These are phyloP conservation scores for Ploceus nigricollis DNA, from an alignment of 2,113 vertebrate species.

Conservation along the genomic window DNA sequence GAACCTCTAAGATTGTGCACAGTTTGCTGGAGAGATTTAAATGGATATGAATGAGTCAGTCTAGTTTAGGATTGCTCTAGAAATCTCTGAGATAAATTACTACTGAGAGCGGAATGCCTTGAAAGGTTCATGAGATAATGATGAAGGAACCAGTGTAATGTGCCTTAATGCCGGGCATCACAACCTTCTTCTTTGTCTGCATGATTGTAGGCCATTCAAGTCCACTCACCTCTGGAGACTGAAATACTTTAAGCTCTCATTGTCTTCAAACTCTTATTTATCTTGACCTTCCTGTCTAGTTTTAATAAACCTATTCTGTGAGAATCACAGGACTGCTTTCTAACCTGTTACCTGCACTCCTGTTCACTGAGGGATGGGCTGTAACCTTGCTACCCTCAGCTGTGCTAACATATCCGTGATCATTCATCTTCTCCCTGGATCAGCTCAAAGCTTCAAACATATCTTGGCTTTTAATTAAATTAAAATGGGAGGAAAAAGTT, in stretches of 20 bases:
- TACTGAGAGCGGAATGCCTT: neutral
- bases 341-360: neutral
- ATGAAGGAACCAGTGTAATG: neutral
- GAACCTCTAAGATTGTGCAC: neutral
- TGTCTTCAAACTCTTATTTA: neutral
- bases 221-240: neutral
- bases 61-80: neutral
- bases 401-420: conserved; percentile 47
- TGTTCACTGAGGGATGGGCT: neutral
- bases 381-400: conserved; percentile 4
- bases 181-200: neutral
- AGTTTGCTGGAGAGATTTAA: neutral
- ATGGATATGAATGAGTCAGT: neutral
- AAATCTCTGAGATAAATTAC: neutral
- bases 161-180: neutral
- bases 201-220: neutral
- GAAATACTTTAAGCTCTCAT: neutral
- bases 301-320: neutral
- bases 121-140: neutral
- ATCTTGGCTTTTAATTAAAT: conserved; percentile 70
- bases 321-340: neutral
- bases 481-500: conserved; percentile 49
- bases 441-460: conserved; percentile 45
- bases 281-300: neutral
- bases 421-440: conserved; percentile 59